phyloP scores from a whole-genome alignment of 1,140 invertebrate genomes.

The Drosophila eugracilis region DNA sequence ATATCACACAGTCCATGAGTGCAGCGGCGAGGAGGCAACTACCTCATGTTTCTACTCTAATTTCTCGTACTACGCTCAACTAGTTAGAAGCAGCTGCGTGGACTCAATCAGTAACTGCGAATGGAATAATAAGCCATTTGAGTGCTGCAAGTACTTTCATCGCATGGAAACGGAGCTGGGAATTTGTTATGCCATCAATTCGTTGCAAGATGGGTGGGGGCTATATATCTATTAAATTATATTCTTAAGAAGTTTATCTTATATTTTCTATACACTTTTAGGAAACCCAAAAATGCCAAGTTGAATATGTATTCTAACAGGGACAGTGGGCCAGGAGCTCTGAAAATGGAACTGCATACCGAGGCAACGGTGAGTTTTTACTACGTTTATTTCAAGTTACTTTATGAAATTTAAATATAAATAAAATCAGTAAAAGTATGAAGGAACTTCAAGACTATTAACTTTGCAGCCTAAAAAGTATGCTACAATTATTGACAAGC shows the following conservation, averaged over 20 bases:
- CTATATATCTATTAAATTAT: background rate
- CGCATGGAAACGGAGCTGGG: slow-evolving; percentile 88
- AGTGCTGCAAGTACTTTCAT: slow-evolving; percentile 88
- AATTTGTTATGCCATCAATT: slow-evolving; percentile 88
- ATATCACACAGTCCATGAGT: slow-evolving; percentile 88
- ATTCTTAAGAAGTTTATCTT: background rate
- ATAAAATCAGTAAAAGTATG: background rate
- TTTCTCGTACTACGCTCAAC: slow-evolving; percentile 86
- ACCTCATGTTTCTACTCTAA: slow-evolving; percentile 86
- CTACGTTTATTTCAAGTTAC: too few relatives aligned
- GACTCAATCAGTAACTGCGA: slow-evolving; percentile 87
- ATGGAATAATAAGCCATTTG: slow-evolving; percentile 87
- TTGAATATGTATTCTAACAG: slow-evolving; percentile 85
- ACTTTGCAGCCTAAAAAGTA: slow-evolving; percentile 12
- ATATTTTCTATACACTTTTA: background rate
- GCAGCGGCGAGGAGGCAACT: slow-evolving; percentile 85
- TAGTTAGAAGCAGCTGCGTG: slow-evolving; percentile 87
- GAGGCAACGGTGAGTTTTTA: slow-evolving; percentile 85
- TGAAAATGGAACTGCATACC: slow-evolving; percentile 86
- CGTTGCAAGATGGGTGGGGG: slow-evolving; percentile 86
- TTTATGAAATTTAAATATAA: background rate
- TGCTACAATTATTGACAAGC: background rate
- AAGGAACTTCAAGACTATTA: too few relatives aligned
- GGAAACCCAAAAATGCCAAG: slow-evolving; percentile 56
- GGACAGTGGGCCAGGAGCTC: slow-evolving; percentile 86